Evolutionary conservation across 2,113 vertebrate genomes (phyloP), one percentile per base, ranked within the genome.

Genomic region (Blennius ocellaris): DNA sequence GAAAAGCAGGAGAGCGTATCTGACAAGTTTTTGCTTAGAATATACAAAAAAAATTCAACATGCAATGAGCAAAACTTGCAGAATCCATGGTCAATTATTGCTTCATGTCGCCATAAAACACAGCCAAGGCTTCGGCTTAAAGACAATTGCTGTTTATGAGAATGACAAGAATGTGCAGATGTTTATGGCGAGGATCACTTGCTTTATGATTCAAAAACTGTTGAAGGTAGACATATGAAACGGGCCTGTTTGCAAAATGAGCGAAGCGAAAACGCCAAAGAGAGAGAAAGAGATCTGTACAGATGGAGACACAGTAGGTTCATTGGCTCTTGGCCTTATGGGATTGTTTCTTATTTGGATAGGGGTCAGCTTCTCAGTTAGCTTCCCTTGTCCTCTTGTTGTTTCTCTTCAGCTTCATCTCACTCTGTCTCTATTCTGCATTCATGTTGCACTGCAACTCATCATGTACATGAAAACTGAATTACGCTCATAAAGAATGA

Each of bases 231-330:
- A 73, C 48, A 53, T 41, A 53, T 40, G 47, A 75, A 78, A 77
- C 7, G 41, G 38, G 12, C 39, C 11, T 58, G 63, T 65, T 73
- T 57, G 44, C 21, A 40, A 67, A 69, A 14, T 8, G 41, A 43
- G 41, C 7, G 17, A 49, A 21, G 44, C 15, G 44, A 39, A 47
- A 40, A 14, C 74, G 54, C 79, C 55, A 63, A 15, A 64, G 54
- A 56, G 71, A 37, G 36, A 52, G 57, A 81, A 66, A 82, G 78
- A 78, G 84, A 53, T 85, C 50, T 69, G 73, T 83, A 72, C 93
- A 94, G 92, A 94, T 93, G 92, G 94, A 84, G 54, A 90, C 93
- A 80, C 93, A 92, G 93, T 92, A 71, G 91, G 92, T 80, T 81
- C 72, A 69, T 71, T 92, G 92, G 90, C 91, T 78, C 61, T 80